A percentile compares a stretch with the other conserved stretches of the same genome.
phyloP scores from a whole-genome alignment of 2,797 vertebrate species.

The Novumbra hubbsi region DNA sequence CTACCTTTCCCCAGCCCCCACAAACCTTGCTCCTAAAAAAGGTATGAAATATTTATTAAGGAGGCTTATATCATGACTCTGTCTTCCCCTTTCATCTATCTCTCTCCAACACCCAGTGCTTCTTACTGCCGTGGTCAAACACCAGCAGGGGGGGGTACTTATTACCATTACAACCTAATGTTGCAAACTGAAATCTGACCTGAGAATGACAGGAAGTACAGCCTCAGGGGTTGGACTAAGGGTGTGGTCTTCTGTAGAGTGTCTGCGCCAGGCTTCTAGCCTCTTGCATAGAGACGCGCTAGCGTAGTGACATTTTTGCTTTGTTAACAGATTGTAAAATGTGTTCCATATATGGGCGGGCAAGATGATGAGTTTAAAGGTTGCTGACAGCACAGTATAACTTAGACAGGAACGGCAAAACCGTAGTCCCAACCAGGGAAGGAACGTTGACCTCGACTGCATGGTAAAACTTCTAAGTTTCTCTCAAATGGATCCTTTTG shows the following conservation, averaged over 20 bases:
- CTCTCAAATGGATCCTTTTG: background rate
- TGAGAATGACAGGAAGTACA: background rate
- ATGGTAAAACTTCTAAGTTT: background rate
- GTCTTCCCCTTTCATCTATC: background rate
- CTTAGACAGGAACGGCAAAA: background rate
- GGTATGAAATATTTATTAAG: background rate
- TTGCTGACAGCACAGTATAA: background rate
- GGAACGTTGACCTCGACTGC: background rate
- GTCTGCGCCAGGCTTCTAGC: background rate
- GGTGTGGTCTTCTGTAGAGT: background rate
- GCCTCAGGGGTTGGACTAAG: background rate
- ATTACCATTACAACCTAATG: background rate
- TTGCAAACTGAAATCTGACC: background rate
- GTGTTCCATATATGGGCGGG: background rate
- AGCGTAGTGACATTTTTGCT: background rate
- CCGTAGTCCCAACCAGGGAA: background rate
- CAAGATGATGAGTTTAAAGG: background rate
- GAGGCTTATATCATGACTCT: background rate
- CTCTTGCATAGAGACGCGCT: background rate
- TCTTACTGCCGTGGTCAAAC: background rate
- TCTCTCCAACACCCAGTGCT: background rate
- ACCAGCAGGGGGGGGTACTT: background rate
- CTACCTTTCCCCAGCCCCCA: background rate
- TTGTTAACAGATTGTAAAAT: background rate
- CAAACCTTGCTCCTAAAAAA: background rate